Evolutionary conservation across 2,113 vertebrate genomes (phyloP).

Genomic region (Raja brachyura): DNA sequence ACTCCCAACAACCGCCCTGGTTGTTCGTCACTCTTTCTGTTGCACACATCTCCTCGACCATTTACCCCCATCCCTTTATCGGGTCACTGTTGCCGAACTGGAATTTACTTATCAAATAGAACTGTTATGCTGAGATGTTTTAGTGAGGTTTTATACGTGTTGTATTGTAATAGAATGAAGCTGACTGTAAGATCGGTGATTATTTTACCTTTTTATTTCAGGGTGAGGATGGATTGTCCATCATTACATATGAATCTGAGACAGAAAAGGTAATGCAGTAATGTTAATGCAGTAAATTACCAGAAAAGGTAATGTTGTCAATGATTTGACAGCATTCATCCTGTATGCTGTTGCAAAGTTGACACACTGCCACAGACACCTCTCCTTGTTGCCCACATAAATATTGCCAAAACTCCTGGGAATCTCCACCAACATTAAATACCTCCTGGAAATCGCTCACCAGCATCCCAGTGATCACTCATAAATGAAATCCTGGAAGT

Average conservation of each 20-base stretch:
- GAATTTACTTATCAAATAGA: neutral
- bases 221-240: slow-evolving; percentile 68
- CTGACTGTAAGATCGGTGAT: neutral
- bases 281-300: too few species aligned
- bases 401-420: neutral
- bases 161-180: slow-evolving; percentile 37
- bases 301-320: neutral
- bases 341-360: neutral
- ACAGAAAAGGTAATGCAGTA: slow-evolving; percentile 49
- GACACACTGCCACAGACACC: neutral
- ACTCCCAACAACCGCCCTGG: too few species aligned
- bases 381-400: too few species aligned
- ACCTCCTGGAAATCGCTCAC: neutral
- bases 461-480: neutral
- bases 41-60: too few species aligned
- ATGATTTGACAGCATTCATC: too few species aligned
- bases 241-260: slow-evolving; percentile 61
- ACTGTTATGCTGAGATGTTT: neutral
- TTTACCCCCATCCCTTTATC: neutral
- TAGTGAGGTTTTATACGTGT: neutral
- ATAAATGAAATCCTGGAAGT: neutral
- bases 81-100: neutral
- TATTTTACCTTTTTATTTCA: slow-evolving; percentile 44
- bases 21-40: too few species aligned
- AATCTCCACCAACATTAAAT: neutral